phyloP scores from a whole-genome alignment of 1,140 invertebrate species.

The Drosophila bifasciata region DNA sequence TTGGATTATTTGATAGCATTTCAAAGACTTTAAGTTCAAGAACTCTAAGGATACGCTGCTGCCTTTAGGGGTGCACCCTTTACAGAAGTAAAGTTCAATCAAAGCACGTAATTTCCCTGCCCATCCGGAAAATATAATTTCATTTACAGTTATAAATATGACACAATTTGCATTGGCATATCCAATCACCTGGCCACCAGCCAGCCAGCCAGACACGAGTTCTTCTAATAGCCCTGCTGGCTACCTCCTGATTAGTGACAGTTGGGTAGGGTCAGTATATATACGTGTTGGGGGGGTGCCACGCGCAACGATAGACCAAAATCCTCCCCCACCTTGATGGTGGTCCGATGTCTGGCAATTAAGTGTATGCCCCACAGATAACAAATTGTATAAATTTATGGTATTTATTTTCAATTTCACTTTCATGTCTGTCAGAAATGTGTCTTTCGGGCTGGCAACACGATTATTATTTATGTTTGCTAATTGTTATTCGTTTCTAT shows the following conservation, averaged over 20 bases:
- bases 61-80: too few relatives aligned
- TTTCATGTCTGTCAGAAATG: slow-evolving; percentile 41
- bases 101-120: too few relatives aligned
- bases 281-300: slow-evolving; percentile 15
- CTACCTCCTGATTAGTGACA: slow-evolving; percentile 8
- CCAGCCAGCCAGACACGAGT: slow-evolving; percentile 17
- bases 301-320: slow-evolving; percentile 43
- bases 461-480: slow-evolving; percentile 33
- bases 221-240: slow-evolving; percentile 1
- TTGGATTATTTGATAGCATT: too few relatives aligned
- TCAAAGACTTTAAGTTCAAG: too few relatives aligned
- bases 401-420: slow-evolving; percentile 68
- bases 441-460: slow-evolving; percentile 17
- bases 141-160: too few relatives aligned
- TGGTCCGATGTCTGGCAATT: slow-evolving; percentile 33
- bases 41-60: too few relatives aligned
- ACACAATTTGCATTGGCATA: neutral
- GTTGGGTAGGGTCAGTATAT: slow-evolving; percentile 61
- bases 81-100: too few relatives aligned
- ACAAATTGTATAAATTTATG: slow-evolving; percentile 38
- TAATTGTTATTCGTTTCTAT: slow-evolving; percentile 26
- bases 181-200: slow-evolving; percentile 21
- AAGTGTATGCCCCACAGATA: slow-evolving; percentile 33
- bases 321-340: slow-evolving; percentile 5
- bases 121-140: too few relatives aligned